Percentiles rank a stretch among this genome's conserved stretches.
phyloP scores from a whole-genome alignment of 2,113 vertebrate genomes.

The Syrmaticus mikado region DNA sequence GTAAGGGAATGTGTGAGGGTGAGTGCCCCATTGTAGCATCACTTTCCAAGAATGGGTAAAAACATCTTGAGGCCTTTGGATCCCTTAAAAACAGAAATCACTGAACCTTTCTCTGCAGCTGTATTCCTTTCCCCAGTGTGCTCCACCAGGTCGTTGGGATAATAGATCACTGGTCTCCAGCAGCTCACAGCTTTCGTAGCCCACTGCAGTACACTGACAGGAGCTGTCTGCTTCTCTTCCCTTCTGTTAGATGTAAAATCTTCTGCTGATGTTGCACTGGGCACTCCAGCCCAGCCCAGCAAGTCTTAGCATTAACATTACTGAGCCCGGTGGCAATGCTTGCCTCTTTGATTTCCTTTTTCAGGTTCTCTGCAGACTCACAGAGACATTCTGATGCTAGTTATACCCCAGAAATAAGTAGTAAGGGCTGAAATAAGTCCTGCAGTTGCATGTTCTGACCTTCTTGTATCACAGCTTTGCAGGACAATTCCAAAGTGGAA shows the following conservation, averaged over 20 bases:
- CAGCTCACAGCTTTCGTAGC: neutral
- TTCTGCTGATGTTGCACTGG: neutral
- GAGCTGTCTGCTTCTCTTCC: neutral
- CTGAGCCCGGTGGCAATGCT: neutral
- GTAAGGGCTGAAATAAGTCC: neutral
- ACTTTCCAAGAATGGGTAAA: neutral
- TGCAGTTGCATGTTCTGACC: neutral
- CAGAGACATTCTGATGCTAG: neutral
- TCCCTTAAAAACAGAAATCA: neutral
- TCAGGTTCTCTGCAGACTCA: neutral
- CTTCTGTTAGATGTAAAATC: neutral
- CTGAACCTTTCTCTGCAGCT: neutral
- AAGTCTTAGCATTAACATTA: neutral
- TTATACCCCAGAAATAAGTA: neutral
- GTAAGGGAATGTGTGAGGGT: neutral
- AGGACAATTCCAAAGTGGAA: neutral
- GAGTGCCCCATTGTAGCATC: neutral
- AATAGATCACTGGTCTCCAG: neutral
- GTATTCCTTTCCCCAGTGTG: neutral
- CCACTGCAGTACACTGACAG: neutral
- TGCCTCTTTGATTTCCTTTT: neutral
- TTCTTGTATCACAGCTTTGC: neutral
- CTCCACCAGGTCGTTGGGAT: neutral
- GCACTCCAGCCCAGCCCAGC: neutral
- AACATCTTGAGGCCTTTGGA: neutral